These are phyloP conservation scores for Melanotaenia nigrans DNA, from an alignment of 2,797 vertebrate species.

Conservation along the genomic window DNA sequence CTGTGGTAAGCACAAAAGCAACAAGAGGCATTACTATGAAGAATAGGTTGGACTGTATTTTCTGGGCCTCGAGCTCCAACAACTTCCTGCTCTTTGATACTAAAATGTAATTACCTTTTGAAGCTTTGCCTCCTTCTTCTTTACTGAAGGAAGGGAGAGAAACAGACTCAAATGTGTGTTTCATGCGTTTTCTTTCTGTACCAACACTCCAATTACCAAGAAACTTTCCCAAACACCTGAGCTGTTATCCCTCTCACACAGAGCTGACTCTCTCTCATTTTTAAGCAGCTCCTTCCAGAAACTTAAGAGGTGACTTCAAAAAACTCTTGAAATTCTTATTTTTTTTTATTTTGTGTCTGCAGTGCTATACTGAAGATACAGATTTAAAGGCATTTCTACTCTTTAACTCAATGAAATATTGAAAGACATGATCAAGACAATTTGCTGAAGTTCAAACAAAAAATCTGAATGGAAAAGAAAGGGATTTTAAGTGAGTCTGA, in stretches of 20 bases:
- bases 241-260: constrained; percentile 68
- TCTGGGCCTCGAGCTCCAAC: constrained; percentile 54
- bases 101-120: constrained; percentile 78
- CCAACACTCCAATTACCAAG: constrained; percentile 78
- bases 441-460: too few relatives aligned
- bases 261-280: constrained; percentile 26
- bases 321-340: constrained; percentile 14
- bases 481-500: too few relatives aligned
- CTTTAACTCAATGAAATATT: background rate
- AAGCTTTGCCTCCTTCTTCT: constrained; percentile 56
- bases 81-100: constrained; percentile 69
- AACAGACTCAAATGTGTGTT: constrained; percentile 66
- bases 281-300: constrained; percentile 16
- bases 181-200: constrained; percentile 72
- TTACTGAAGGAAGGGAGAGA: constrained; percentile 53
- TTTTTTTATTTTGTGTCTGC: background rate
- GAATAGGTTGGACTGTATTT: constrained; percentile 47
- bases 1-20: constrained; percentile 1
- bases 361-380: background rate
- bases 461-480: too few relatives aligned
- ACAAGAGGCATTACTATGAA: constrained; percentile 24
- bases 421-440: too few relatives aligned
- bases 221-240: constrained; percentile 74
- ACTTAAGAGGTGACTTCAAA: constrained; percentile 39
- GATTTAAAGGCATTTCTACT: constrained; percentile 6